phyloP scores from a whole-genome alignment of 2,113 vertebrate genomes.

The Bubalus kerabau region DNA sequence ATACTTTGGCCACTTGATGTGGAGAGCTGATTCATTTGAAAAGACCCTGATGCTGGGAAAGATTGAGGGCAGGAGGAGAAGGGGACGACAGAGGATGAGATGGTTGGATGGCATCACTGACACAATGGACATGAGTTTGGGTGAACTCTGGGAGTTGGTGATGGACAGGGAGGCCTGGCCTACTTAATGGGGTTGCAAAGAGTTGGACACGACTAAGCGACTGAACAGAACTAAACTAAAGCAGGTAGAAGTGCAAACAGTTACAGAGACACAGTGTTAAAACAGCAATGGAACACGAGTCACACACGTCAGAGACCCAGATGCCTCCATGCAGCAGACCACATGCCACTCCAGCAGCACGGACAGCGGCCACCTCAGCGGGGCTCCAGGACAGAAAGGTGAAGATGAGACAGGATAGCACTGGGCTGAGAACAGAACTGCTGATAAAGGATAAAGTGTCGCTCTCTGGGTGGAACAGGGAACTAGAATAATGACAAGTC shows the following conservation, averaged over 20 bases:
- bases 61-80: too few species aligned
- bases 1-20: too few species aligned
- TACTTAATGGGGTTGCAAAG: too few species aligned
- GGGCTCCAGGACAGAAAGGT: conserved; percentile 55
- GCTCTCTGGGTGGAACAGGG: not conserved
- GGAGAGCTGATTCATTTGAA: too few species aligned
- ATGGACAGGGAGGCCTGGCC: too few species aligned
- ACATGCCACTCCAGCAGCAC: not conserved
- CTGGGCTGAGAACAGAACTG: not conserved
- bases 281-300: conserved; percentile 61
- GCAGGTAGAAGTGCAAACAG: conserved; percentile 89
- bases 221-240: too few species aligned
- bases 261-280: conserved; percentile 83
- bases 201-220: accelerated
- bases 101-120: too few species aligned
- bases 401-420: not conserved
- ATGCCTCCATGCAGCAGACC: conserved; percentile 77
- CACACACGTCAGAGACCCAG: not conserved
- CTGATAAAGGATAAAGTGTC: not conserved
- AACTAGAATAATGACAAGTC: not conserved
- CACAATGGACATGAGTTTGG: too few species aligned
- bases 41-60: too few species aligned
- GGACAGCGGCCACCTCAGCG: not conserved
- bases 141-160: too few species aligned
- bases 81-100: too few species aligned